phyloP scores from a whole-genome alignment of 2,797 vertebrate species.

The Catamblyrhynchus diadema region DNA sequence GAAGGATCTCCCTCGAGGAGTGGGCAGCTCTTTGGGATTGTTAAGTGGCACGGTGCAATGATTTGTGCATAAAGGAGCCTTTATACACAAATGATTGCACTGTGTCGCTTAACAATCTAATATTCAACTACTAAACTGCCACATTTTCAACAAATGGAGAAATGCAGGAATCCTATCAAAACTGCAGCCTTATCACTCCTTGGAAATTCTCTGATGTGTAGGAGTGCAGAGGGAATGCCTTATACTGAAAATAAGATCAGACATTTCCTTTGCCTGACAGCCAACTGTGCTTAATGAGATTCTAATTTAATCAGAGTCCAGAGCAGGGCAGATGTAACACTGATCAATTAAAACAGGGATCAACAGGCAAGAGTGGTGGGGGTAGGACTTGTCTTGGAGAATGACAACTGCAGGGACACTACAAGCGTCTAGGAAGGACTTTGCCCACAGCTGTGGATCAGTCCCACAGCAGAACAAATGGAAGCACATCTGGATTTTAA shows the following conservation, averaged over 20 bases:
- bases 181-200: not conserved
- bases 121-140: not conserved
- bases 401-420: not conserved
- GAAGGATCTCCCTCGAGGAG: not conserved
- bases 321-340: conserved; percentile 11
- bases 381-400: not conserved
- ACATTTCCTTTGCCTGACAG: conserved; percentile 44
- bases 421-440: not conserved
- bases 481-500: not conserved
- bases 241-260: conserved; percentile 26
- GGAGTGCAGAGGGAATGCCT: conserved; percentile 17
- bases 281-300: conserved; percentile 24
- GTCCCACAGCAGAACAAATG: not conserved
- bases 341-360: conserved; percentile 24
- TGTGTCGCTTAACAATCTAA: not conserved
- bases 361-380: not conserved
- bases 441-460: not conserved
- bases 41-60: not conserved
- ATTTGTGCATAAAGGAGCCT: not conserved
- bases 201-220: not conserved
- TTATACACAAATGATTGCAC: not conserved
- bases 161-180: conserved; percentile 6
- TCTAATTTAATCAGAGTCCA: conserved; percentile 53
- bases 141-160: not conserved
- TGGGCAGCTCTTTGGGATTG: not conserved